phyloP scores from a whole-genome alignment of 2,888 invertebrate species.

The Pecten maximus region DNA sequence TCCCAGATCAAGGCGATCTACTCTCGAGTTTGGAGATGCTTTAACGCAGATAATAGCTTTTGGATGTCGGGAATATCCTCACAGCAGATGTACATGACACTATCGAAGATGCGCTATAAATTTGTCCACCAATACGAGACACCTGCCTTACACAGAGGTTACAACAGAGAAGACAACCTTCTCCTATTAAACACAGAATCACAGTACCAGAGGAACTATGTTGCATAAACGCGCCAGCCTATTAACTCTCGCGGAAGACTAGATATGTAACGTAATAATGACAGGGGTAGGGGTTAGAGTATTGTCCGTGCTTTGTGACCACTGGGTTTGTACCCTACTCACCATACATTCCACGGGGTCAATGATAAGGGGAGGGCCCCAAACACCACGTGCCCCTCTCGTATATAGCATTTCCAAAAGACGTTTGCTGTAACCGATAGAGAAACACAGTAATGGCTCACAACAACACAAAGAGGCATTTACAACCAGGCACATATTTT shows the following conservation, averaged over 20 bases:
- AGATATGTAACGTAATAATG: conserved; percentile 22
- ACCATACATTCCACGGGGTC: not conserved
- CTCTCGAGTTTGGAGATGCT: too few species aligned
- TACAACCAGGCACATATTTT: too few species aligned
- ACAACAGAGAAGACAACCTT: not conserved
- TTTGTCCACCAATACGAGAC: not conserved
- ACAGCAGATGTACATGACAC: not conserved
- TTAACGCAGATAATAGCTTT: too few species aligned
- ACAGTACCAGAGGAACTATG: not conserved
- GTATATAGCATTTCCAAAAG: too few species aligned
- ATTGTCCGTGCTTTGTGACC: conserved; percentile 5
- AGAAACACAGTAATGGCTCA: too few species aligned
- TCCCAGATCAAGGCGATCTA: too few species aligned
- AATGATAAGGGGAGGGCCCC: not conserved
- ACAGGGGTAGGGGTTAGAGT: not conserved
- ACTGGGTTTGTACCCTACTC: not conserved
- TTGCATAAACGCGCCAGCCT: not conserved
- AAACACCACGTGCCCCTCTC: not conserved
- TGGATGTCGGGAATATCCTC: not conserved
- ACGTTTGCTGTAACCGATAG: too few species aligned
- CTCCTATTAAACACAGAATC: not conserved
- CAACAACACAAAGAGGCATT: too few species aligned
- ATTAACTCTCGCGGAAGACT: conserved; percentile 18
- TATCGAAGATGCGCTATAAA: not conserved
- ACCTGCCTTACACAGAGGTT: not conserved